Evolutionary conservation across 1,140 invertebrate species (phyloP), one percentile per base, ranked within the genome.

Genomic region (Muscidifurax raptorellus): DNA sequence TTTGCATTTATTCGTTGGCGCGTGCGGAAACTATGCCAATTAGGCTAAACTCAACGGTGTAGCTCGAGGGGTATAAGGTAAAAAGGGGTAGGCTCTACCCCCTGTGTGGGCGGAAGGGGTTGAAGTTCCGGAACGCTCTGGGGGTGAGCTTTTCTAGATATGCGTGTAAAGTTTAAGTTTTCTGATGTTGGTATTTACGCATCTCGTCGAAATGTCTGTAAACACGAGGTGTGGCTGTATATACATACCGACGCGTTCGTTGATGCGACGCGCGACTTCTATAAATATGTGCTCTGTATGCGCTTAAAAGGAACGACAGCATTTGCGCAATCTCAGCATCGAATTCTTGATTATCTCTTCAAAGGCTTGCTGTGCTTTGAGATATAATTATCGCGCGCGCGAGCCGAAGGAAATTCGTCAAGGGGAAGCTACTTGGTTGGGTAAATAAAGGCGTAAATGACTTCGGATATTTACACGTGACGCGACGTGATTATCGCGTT

Each of bases 21-120:
- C 78, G 78, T 80, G 66, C 36, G 64, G 66, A 80, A 80, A 80
- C 78, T 80, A 80, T 80, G 78, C 78, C 78, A 80, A 80, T 80
- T 80, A 80, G 40, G 66, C n/a, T 80, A 80, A 79, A 80, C 78
- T 80, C 78, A 66, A 80, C 22, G 78, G 47, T n/a, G n/a, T 80
- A 69, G 36, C 36, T 80, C 25, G 10, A 22, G 3, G 10, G 32
- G n/a, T 18, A 59, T n/a, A 80, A 13, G 78, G 77, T 79, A 79
- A 66, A 79, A 79, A 79, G 59, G 27, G 15, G 27, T 22, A 30
- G 36, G 36, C 22, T 47, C 0, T 10, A 10, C 36, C 7, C 7
- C 10, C 36, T 40, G 10, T 6, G 1, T 7, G 10, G 72, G 40
- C 5, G 28, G 27, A 0, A n/a, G 32, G 36, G 47, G 40, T 25